phyloP scores from a whole-genome alignment of 2,113 vertebrate species.

The Pao palembangensis region DNA sequence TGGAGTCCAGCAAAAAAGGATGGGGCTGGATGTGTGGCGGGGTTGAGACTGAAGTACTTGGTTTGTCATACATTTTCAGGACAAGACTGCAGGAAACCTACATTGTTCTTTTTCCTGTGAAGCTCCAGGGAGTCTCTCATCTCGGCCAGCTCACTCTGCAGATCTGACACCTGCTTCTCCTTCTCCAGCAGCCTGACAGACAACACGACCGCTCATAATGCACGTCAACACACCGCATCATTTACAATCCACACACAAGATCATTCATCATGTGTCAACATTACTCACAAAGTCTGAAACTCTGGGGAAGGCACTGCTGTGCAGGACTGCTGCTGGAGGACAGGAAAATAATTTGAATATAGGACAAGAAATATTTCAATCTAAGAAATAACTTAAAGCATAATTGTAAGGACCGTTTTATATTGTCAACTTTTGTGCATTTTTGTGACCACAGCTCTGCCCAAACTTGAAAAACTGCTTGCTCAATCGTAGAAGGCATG shows the following conservation, averaged over 20 bases:
- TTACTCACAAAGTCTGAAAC: conserved; percentile 68
- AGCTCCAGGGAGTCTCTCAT: conserved; percentile 86
- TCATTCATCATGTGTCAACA: not conserved
- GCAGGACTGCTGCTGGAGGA: conserved; percentile 41
- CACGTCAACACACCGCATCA: not conserved
- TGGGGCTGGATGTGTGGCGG: conserved; percentile 6
- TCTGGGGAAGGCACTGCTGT: conserved; percentile 61
- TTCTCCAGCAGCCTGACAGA: conserved; percentile 82
- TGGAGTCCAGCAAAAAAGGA: conserved; percentile 23
- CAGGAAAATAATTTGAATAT: not conserved
- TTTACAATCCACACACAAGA: not conserved
- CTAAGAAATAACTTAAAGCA: not conserved
- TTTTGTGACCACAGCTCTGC: too few species aligned
- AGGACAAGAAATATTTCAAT: not conserved
- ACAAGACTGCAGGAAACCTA: conserved; percentile 70
- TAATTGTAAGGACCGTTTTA: not conserved
- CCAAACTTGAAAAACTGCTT: too few species aligned
- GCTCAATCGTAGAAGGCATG: too few species aligned
- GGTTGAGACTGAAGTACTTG: not conserved
- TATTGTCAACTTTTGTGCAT: too few species aligned
- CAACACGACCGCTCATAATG: not conserved
- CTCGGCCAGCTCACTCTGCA: conserved; percentile 79
- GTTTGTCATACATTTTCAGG: not conserved
- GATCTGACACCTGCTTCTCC: conserved; percentile 76
- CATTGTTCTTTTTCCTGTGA: conserved; percentile 95